phyloP scores from a whole-genome alignment of 2,113 vertebrate species.

The Colaptes auratus region DNA sequence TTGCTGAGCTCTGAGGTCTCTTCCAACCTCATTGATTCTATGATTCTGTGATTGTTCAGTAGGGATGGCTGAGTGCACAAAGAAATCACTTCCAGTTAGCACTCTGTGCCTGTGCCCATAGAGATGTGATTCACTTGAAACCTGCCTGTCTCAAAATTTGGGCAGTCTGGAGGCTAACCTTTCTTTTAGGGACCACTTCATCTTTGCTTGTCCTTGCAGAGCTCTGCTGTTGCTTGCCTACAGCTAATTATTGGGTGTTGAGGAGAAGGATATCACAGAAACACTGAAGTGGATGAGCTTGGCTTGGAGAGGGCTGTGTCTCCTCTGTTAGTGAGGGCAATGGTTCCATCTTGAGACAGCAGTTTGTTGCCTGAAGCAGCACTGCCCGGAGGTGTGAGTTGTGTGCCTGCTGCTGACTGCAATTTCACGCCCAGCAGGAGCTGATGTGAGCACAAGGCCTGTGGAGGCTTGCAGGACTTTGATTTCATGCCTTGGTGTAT shows the following conservation, averaged over 20 bases:
- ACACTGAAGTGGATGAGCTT: accelerated
- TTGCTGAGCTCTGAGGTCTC: no score
- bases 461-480: not conserved
- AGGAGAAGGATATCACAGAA: not conserved
- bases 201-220: accelerated
- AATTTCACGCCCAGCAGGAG: not conserved
- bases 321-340: not conserved
- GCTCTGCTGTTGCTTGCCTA: accelerated
- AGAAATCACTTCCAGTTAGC: accelerated
- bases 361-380: not conserved
- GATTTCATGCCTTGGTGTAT: not conserved
- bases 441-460: accelerated
- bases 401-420: not conserved
- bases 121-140: not conserved
- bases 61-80: not conserved
- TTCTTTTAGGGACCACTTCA: not conserved
- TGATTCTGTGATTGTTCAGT: no score
- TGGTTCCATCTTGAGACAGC: not conserved
- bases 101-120: accelerated
- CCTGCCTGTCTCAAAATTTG: accelerated
- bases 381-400: not conserved
- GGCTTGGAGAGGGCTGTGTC: not conserved
- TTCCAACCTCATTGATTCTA: no score
- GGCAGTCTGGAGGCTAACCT: not conserved
- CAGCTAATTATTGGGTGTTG: not conserved